Evolutionary conservation across 2,797 vertebrate genomes (phyloP).

Genomic region (Chelon auratus): DNA sequence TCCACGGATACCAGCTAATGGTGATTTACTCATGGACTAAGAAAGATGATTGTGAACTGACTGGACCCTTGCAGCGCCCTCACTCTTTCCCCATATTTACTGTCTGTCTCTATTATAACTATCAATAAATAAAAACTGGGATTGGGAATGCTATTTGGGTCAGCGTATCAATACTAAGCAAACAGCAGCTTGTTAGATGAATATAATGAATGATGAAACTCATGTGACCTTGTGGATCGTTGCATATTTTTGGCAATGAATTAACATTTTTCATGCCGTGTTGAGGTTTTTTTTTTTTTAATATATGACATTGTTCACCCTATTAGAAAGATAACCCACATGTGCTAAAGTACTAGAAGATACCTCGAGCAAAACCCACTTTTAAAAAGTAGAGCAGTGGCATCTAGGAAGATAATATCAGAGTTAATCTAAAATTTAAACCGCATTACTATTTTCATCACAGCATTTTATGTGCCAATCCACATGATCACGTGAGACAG

Average conservation of each 20-base stretch:
- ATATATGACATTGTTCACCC: not conserved
- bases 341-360: too few species aligned
- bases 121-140: not conserved
- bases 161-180: too few species aligned
- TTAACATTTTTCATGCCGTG: not conserved
- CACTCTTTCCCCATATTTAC: not conserved
- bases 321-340: too few species aligned
- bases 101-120: not conserved
- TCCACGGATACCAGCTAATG: conserved; percentile 8
- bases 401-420: too few species aligned
- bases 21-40: conserved; percentile 6
- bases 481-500: too few species aligned
- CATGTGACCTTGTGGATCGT: too few species aligned
- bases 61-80: not conserved
- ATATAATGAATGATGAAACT: too few species aligned
- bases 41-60: not conserved
- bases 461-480: too few species aligned
- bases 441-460: not conserved
- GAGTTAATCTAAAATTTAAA: too few species aligned
- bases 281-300: not conserved
- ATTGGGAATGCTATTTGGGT: not conserved
- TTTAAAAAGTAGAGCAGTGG: too few species aligned
- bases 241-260: not conserved
- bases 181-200: too few species aligned
- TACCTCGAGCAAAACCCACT: too few species aligned